phyloP scores from a whole-genome alignment of 37 sponge, comb jelly and placozoan species.

The Halichondria panicea region DNA sequence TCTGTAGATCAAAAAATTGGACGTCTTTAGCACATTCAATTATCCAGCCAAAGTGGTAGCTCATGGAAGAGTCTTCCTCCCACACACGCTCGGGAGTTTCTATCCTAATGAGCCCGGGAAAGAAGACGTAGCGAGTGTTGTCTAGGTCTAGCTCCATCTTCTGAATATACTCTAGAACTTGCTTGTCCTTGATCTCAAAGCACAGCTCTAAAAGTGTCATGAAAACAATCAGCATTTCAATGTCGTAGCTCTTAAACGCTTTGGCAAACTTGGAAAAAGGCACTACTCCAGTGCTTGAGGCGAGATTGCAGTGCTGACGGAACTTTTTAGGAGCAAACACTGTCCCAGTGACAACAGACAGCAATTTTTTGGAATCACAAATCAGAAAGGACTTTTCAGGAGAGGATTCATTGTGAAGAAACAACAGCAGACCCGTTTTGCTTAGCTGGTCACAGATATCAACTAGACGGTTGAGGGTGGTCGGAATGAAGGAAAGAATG shows the following conservation, averaged over 20 bases:
- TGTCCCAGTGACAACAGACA: background rate
- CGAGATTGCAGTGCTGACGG: background rate
- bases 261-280: background rate
- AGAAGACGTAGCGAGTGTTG: too few relatives aligned
- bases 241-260: background rate
- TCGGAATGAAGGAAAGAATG: too few relatives aligned
- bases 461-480: too few relatives aligned
- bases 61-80: too few relatives aligned
- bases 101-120: too few relatives aligned
- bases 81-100: too few relatives aligned
- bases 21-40: too few relatives aligned
- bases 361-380: background rate
- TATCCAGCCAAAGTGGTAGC: too few relatives aligned
- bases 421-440: background rate
- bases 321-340: background rate
- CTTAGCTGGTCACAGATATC: background rate
- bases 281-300: background rate
- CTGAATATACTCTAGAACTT: too few relatives aligned
- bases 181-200: background rate
- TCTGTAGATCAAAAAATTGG: too few relatives aligned
- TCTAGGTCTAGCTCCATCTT: too few relatives aligned
- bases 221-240: background rate
- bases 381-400: background rate
- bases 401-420: background rate
- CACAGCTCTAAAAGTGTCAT: background rate